A percentile compares a stretch with the other conserved stretches of the same genome.
These are phyloP conservation scores for Euplagia quadripunctaria DNA, from an alignment of 2,888 invertebrate species.

Conservation along the genomic window DNA sequence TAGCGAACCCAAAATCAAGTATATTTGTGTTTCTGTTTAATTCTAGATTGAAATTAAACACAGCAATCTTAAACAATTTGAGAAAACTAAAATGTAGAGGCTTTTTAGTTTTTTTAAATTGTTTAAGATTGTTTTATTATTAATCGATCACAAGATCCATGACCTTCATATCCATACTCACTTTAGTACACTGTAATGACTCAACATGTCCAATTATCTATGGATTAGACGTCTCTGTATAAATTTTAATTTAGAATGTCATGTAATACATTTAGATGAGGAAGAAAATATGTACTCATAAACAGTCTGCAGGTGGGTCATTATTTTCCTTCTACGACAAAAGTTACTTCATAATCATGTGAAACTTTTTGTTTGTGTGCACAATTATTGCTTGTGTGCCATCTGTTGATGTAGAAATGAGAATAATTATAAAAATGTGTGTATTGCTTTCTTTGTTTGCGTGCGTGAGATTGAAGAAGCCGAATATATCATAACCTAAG, in stretches of 20 bases:
- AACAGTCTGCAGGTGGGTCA: conserved; percentile 13
- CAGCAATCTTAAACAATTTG: conserved; percentile 3
- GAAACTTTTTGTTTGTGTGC: conserved; percentile 8
- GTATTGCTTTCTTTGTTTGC: neutral
- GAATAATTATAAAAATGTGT: conserved; percentile 4
- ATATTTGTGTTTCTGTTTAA: neutral
- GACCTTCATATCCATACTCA: conserved; percentile 15
- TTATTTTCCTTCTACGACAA: conserved; percentile 14
- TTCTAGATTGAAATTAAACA: neutral
- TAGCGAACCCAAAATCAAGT: neutral
- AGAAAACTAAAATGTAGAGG: conserved; percentile 12
- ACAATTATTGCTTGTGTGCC: conserved; percentile 16
- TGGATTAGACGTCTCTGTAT: conserved; percentile 4
- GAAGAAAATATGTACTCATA: conserved; percentile 11
- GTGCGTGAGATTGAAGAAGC: neutral
- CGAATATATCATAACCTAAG: neutral
- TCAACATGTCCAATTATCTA: conserved; percentile 5
- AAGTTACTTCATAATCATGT: conserved; percentile 11
- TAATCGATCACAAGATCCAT: conserved; percentile 10
- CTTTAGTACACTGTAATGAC: neutral
- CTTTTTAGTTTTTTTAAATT: too few relatives aligned
- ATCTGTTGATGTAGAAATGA: conserved; percentile 13
- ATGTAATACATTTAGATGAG: conserved; percentile 13
- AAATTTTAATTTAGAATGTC: conserved; percentile 13
- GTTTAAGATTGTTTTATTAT: conserved; percentile 22